Conservation (phyloP, 1,140 invertebrate genomes). For the Zaprionus inermis region DNA sequence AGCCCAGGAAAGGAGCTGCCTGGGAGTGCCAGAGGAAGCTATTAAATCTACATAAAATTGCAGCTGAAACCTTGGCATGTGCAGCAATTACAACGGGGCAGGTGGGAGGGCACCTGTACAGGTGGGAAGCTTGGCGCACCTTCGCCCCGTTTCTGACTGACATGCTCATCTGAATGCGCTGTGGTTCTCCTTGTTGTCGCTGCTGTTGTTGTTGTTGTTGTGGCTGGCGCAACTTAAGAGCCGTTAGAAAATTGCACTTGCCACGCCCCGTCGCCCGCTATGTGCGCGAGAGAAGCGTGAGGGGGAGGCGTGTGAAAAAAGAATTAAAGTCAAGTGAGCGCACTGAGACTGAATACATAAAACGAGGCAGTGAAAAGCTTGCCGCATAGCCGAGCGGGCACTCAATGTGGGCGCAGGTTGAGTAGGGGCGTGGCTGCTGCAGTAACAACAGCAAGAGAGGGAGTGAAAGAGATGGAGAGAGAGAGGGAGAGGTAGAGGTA, state of each 20-base stretch:
- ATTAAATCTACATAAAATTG: conserved; percentile 83
- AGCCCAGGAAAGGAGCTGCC: conserved; percentile 35
- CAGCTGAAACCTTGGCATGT: conserved; percentile 75
- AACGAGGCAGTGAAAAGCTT: conserved; percentile 56
- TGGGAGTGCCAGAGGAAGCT: conserved; percentile 66
- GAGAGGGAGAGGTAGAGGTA: too few species aligned
- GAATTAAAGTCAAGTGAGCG: conserved; percentile 83
- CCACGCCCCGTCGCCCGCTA: conserved; percentile 16
- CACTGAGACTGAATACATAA: conserved; percentile 82
- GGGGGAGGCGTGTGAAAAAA: conserved; percentile 76
- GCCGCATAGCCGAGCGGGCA: conserved; percentile 30
- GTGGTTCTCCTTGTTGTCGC: conserved; percentile 52
- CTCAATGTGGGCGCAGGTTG: conserved; percentile 13
- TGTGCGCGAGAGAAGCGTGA: too few species aligned
- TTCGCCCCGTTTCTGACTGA: conserved; percentile 52
- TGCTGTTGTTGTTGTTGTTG: conserved; percentile 34
- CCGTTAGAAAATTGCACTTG: conserved; percentile 80
- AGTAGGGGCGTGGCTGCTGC: conserved; percentile 51
- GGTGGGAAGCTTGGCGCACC: conserved; percentile 54
- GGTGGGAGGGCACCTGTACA: not conserved
- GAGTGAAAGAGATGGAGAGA: too few species aligned
- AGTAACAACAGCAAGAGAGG: conserved; percentile 21
- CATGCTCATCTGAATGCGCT: conserved; percentile 77
- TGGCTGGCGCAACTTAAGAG: conserved; percentile 63
- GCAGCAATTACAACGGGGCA: conserved; percentile 67